These are phyloP conservation scores for Crypturellus tataupa DNA, from an alignment of 2,797 vertebrate species.

Conservation along the genomic window DNA sequence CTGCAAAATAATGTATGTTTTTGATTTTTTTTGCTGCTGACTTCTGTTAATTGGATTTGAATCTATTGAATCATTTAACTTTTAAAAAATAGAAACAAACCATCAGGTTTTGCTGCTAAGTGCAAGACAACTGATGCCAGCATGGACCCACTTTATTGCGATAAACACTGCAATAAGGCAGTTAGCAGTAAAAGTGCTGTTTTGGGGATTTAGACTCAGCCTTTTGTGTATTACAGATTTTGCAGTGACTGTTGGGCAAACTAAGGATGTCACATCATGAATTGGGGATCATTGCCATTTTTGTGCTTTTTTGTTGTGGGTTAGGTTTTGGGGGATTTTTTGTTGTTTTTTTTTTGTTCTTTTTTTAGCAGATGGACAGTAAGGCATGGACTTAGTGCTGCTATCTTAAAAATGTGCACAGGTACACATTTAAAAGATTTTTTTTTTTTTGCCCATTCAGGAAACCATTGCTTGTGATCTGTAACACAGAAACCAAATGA, in stretches of 20 bases:
- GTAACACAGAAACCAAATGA: slow-evolving; percentile 86
- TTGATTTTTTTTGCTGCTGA: background rate
- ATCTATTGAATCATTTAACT: slow-evolving; percentile 38
- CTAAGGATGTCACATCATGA: slow-evolving; percentile 57
- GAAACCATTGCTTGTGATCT: slow-evolving; percentile 79
- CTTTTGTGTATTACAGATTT: slow-evolving; percentile 34
- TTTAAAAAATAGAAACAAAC: slow-evolving; percentile 9
- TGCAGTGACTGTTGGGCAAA: slow-evolving; percentile 30
- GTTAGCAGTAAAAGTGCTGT: slow-evolving; percentile 38
- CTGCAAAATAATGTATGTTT: background rate
- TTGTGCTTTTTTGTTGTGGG: slow-evolving; percentile 38
- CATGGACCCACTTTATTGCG: slow-evolving; percentile 42
- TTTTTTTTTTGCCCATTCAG: slow-evolving; percentile 70
- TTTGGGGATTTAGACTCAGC: slow-evolving; percentile 17
- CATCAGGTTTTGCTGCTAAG: slow-evolving; percentile 72
- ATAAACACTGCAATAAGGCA: slow-evolving; percentile 33
- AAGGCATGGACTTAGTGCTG: slow-evolving; percentile 79
- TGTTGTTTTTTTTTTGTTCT: background rate
- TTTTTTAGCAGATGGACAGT: slow-evolving; percentile 60
- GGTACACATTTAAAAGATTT: slow-evolving; percentile 71
- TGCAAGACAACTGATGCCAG: slow-evolving; percentile 68
- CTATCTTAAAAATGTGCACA: slow-evolving; percentile 78
- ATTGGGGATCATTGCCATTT: slow-evolving; percentile 49
- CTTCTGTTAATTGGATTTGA: slow-evolving; percentile 52
- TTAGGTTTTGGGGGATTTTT: slow-evolving; percentile 7